Evolutionary conservation across 1,140 invertebrate species (phyloP).

Genomic region (Lamellibrachia luymesi): DNA sequence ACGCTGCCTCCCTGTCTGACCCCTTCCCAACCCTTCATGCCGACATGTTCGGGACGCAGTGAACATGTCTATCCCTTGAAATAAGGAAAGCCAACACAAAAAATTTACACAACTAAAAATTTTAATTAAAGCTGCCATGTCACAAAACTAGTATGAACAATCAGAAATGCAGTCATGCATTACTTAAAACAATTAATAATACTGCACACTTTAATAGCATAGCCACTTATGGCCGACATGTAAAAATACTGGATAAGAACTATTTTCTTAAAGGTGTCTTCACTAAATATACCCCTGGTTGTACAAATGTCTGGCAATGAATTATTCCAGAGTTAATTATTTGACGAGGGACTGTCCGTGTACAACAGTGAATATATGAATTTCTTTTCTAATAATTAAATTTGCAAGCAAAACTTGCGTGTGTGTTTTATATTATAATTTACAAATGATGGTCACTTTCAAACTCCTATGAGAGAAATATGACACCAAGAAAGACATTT

Average conservation of each 20-base stretch:
- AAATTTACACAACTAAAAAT: neutral
- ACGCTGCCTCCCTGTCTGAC: neutral
- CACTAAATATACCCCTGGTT: neutral
- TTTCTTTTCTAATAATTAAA: neutral
- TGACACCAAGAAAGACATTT: neutral
- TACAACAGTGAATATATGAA: neutral
- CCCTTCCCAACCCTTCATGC: neutral
- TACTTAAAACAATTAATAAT: neutral
- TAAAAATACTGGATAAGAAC: neutral
- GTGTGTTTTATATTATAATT: neutral
- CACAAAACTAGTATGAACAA: neutral
- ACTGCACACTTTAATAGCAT: neutral
- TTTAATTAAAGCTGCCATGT: neutral
- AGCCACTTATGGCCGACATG: neutral
- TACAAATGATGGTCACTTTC: neutral
- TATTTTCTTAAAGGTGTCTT: neutral
- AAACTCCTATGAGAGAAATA: neutral
- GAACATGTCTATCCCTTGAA: neutral
- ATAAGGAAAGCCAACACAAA: neutral
- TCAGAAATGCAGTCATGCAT: neutral
- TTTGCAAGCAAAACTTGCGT: neutral
- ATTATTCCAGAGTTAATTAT: neutral
- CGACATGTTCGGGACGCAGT: neutral
- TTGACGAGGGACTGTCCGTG: neutral
- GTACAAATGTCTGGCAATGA: neutral